Evolutionary conservation across 2,888 invertebrate species (phyloP).

Genomic region (Clistopyga incitator): DNA sequence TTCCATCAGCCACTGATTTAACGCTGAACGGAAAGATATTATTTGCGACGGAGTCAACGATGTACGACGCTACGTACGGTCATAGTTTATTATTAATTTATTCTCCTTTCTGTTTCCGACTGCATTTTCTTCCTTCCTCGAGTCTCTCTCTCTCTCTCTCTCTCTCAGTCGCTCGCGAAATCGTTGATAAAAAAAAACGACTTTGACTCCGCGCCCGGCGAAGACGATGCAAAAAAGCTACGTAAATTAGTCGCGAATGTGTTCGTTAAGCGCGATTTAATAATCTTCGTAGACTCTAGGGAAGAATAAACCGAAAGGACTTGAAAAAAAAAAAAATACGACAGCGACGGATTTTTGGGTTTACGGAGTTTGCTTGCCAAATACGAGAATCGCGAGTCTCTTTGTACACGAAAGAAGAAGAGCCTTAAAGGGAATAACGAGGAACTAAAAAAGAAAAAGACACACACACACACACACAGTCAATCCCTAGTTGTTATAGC

Average conservation of each 20-base stretch:
- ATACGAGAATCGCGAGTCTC: background rate
- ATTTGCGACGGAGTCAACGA: conserved; percentile 55
- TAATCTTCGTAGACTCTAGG: conserved; percentile 20
- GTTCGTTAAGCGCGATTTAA: conserved; percentile 34
- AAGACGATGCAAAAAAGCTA: conserved; percentile 1
- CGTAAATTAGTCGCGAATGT: conserved; percentile 5
- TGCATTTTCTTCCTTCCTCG: conserved; percentile 45
- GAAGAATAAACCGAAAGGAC: conserved; percentile 2
- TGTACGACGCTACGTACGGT: conserved; percentile 66
- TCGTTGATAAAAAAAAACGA: background rate
- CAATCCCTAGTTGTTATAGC: conserved; percentile 32
- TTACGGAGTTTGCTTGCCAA: background rate
- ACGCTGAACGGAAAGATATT: conserved; percentile 61
- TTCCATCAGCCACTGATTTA: conserved; percentile 73
- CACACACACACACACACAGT: no score
- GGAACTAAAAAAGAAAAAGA: background rate
- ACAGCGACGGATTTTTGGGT: conserved; percentile 11
- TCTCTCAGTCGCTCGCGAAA: conserved; percentile 23
- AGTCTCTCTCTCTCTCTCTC: conserved; percentile 26
- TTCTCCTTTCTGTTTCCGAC: conserved; percentile 64
- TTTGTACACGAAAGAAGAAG: background rate
- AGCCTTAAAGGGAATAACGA: background rate
- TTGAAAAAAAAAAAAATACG: no score
- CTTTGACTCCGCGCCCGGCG: conserved; percentile 8
- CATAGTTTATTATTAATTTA: conserved; percentile 74